Conservation (phyloP, 2,113 vertebrate species). For the Ictalurus furcatus region DNA sequence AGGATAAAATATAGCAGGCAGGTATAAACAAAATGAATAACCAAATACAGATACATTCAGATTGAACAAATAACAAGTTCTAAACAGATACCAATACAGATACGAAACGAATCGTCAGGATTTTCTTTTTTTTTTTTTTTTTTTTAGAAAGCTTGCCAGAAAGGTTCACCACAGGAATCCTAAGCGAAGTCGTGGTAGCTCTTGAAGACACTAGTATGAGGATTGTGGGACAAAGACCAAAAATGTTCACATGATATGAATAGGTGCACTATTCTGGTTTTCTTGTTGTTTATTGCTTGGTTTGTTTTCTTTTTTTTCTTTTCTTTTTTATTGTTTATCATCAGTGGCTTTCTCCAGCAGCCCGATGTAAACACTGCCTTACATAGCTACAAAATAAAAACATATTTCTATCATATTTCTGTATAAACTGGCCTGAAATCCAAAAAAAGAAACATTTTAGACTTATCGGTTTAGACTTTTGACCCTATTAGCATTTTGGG, state of each 20-base stretch:
- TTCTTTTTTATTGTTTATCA: neutral
- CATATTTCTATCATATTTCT: neutral
- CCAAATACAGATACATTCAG: neutral
- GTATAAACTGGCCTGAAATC: neutral
- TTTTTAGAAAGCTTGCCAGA: neutral
- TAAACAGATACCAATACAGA: neutral
- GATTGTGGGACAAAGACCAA: neutral
- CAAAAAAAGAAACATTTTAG: neutral
- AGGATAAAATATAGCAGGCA: neutral
- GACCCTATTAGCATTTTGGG: neutral
- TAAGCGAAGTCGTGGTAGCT: neutral
- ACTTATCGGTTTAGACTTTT: neutral
- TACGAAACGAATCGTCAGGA: neutral
- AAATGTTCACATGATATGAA: neutral
- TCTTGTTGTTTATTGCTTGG: neutral
- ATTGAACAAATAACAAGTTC: neutral
- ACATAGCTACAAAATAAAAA: neutral
- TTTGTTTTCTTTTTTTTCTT: neutral
- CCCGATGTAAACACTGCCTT: neutral
- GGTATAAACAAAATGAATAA: neutral
- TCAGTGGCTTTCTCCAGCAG: neutral
- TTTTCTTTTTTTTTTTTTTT: neutral
- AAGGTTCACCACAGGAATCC: neutral
- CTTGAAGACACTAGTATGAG: neutral
- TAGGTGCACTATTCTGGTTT: neutral